A percentile compares a stretch with the other conserved stretches of the same genome.
phyloP scores from a whole-genome alignment of 2,113 vertebrate species.

The Equus przewalskii region DNA sequence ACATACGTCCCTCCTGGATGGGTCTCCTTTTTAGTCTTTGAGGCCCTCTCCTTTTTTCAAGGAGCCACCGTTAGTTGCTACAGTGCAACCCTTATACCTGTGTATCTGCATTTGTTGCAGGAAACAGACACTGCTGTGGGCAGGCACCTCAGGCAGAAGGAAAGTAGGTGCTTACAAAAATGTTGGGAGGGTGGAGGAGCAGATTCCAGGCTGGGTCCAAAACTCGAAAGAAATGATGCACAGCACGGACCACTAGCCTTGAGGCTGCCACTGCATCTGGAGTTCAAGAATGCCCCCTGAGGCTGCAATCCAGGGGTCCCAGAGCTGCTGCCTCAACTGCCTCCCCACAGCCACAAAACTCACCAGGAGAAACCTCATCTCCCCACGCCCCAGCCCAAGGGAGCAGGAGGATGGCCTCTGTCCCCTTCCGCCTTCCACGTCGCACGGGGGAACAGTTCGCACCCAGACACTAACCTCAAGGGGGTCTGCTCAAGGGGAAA shows the following conservation, averaged over 20 bases:
- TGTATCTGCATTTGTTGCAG: background rate
- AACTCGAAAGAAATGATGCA: background rate
- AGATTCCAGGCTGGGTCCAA: background rate
- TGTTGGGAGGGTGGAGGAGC: background rate
- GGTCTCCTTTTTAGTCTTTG: background rate
- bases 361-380: background rate
- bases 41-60: background rate
- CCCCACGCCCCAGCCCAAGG: background rate
- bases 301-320: background rate
- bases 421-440: fast-evolving
- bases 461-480: fast-evolving
- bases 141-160: background rate
- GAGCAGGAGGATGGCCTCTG: fast-evolving
- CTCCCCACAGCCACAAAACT: background rate
- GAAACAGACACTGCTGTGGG: background rate
- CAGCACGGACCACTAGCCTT: too few species aligned
- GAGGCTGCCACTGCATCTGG: background rate
- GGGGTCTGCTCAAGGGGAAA: background rate
- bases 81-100: background rate
- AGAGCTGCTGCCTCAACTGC: too few species aligned
- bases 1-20: background rate
- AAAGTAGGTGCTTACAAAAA: background rate
- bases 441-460: background rate
- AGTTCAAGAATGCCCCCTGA: background rate
- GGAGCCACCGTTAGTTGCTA: background rate